Evolutionary conservation across 2,888 invertebrate species (phyloP), one percentile per base, ranked within the genome.

Genomic region (Drosophila neutralis): DNA sequence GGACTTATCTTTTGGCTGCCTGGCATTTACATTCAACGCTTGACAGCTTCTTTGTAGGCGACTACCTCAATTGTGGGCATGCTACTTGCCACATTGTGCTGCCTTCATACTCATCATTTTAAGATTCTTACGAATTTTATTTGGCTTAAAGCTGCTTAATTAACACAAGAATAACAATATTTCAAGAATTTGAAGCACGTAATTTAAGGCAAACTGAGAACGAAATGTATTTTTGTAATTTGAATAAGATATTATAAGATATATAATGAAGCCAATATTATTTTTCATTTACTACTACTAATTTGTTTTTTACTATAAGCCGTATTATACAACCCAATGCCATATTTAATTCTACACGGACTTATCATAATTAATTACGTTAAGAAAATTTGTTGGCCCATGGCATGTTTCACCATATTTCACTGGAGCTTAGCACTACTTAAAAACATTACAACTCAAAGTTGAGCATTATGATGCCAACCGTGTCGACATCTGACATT

Each of bases 11-110:
- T 82, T 84, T 76, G 87, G 75, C 87, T 86, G 85, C 84, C 84
- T 85, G 87, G 85, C 85, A 87, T 85, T 85, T 88, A 88, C 89
- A 88, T 89, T 86, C 85, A 85, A 77, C 89, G 85, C 81, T 81
- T 85, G 89, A 85, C 85, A 86, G 89, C 85, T 88, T 86, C 88
- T 78, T 88, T 64, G 76, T 42, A 42, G 63, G 40, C 61, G 58
- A 18, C 52, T 45, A 3, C 21, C 1, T 18, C 2, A 24, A 31
- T 11, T 40, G 71, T 54, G 63, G 71, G 67, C 29, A 67, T 69
- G 67, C 61, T 64, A 64, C 53, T 68, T 68, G 58, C 10, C 53
- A 31, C 61, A 76, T 77, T 77, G 73, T 77, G 61, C 58, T 68
- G 59, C 64, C 58, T 45, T 35, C 48, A 45, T 58, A 35, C 61